Evolutionary conservation across 2,113 vertebrate species (phyloP), one percentile per base, ranked within the genome.

Genomic region (Sturnus vulgaris): DNA sequence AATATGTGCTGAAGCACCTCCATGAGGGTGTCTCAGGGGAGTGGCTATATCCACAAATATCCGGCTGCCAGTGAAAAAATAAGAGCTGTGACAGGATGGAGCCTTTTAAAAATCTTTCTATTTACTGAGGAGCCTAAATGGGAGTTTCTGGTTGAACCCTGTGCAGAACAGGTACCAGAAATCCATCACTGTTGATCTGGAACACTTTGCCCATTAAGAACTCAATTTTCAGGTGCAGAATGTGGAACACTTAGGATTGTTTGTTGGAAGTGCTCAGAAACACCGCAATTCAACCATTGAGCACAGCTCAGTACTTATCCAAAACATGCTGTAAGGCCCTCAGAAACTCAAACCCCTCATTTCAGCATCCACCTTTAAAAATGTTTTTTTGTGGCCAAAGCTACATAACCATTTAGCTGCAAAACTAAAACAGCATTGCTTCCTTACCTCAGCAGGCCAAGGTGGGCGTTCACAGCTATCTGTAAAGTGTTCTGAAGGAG

Each of bases 401-500:
- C 44, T 71, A 68, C 11, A 1, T 4, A 90, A 86, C 37, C 17
- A n/a, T 65, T 86, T 75, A 89, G 57, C 47, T 90, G 52, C n/a
- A 94, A 90, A 86, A 52, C 24, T 33, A 64, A 89, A 80, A 92
- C 2, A 90, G 50, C 31, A 82, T 69, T 37, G 46, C 39, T 77
- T 76, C 88, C 81, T 92, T 92, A 90, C 31, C 88, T 93, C 88
- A 85, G 82, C 49, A 86, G 80, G 80, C 24, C 68, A 92, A 79
- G 37, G 53, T 60, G 76, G 71, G 39, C 40, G 69, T 65, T 95
- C 18, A 1, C 71, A 88, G 90, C 63, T 96, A 86, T 33, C 76
- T 91, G 59, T 69, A 88, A 92, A 91, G 68, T 76, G 28, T 40
- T 83, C 64, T 81, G 83, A 88, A 68, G 86, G 80, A 88, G 59